Evolutionary conservation across 2,797 vertebrate species (phyloP), one percentile per base, ranked within the genome.

Genomic region (Urosaurus nigricauda): DNA sequence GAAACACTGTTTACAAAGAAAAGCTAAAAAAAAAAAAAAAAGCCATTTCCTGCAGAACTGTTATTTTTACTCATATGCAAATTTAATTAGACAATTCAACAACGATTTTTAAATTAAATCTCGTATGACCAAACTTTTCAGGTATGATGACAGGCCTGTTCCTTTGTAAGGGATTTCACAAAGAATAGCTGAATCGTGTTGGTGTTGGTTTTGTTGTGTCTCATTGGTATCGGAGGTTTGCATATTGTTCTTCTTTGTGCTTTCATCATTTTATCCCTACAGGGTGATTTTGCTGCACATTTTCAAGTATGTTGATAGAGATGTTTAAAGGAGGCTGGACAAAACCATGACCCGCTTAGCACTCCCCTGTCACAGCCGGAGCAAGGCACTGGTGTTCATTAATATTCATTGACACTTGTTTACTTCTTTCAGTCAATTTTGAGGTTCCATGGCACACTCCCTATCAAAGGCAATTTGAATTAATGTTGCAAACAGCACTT

Each of bases 401-500:
- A 87, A 89, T 94, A 85, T 85, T 86, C 75, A 79, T 92, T 86
- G 90, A 21, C 12, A 1, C 70, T 87, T 87, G 1, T 83, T 93
- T 93, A 78, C 53, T 91, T 21, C 4, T 85, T 91, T 53, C 35
- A 90, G 88, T 79, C 83, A 65, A 40, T 94, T 91, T 84, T 88
- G 77, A 82, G 77, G 79, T 63, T 91, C 63, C 21, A 1, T 85
- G 88, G 81, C 60, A 74, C 87, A 92, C 87, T 85, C 77, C 51
- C 71, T 90, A 87, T 90, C 78, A 78, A 80, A 21, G 26, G 58
- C 63, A 92, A 84, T 74, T 92, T 84, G 80, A 87, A 73, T 90
- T 35, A 88, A 94, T 80, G 37, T 8, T 79, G 71, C 86, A 88
- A 94, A 85, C 6, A 90, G 89, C 78, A 87, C 77, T 89, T 90